Evolutionary conservation across 2,888 invertebrate genomes (phyloP).

Genomic region (Athripsodes cinereus): DNA sequence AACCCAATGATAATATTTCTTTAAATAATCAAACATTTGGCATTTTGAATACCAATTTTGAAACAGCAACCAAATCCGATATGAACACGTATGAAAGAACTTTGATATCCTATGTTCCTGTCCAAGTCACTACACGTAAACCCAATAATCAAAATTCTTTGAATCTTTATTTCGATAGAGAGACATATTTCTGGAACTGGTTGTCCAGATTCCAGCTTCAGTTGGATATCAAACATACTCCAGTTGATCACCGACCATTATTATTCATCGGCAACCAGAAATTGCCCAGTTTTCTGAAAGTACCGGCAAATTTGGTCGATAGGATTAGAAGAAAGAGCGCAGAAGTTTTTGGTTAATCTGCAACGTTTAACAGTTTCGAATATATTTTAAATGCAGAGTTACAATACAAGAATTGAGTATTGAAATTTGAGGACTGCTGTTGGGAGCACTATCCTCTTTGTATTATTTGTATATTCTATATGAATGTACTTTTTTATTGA

Average conservation of each 20-base stretch:
- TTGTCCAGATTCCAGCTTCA: conserved; percentile 21
- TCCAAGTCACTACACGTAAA: background rate
- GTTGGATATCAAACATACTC: conserved; percentile 2
- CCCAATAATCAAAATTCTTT: conserved; percentile 10
- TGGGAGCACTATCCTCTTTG: no score
- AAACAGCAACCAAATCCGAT: background rate
- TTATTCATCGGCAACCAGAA: background rate
- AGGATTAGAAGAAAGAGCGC: conserved; percentile 11
- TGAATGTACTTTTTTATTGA: no score
- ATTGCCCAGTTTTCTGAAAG: background rate
- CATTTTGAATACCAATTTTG: background rate
- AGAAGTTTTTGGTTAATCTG: conserved; percentile 5
- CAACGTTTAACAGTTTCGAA: no score
- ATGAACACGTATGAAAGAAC: background rate
- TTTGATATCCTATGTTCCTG: conserved; percentile 3
- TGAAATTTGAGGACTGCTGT: no score
- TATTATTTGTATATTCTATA: no score
- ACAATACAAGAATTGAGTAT: no score
- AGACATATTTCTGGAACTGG: conserved; percentile 14
- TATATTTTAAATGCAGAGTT: no score
- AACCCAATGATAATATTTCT: no score
- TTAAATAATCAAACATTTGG: no score
- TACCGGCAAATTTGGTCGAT: conserved; percentile 15
- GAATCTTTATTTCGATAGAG: conserved; percentile 16
- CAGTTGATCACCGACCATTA: background rate